Base-by-base conservation (phyloP, 2,888 invertebrate genomes). In the Eulithis testata region DNA sequence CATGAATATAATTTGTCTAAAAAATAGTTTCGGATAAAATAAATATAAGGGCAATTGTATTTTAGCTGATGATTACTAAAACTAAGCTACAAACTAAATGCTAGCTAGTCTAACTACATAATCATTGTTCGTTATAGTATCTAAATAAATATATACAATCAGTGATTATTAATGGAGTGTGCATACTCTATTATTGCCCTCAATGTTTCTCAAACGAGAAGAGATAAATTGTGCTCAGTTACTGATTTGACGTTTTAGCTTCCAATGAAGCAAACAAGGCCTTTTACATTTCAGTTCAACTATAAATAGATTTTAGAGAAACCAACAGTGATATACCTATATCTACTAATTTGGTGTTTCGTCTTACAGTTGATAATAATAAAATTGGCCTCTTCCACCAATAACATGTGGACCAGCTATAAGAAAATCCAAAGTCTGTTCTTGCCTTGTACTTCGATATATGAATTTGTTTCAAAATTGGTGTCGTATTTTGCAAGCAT, bases 91-190 rank as follows among this genome's bases (percentile, higher is more conserved):
- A 73, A 78, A 76, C 85, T 87, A 86, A 80, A 74, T 68, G 44
- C 77, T 86, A 85, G 52, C 40, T 40, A 74, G 69, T 36, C 77
- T 86, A 85, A 36, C 77, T 86, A 84, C 78, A 79, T 81, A 81
- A 74, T 81, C 87, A 87, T 87, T 88, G 88, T 88, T 90, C 86
- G 80, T 83, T 82, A 83, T 79, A 86, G 85, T 87, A 85, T 84
- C 63, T 69, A 66, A 59, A 52, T 59, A 59, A 66, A 59, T 69
- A 70, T 70, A 60, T 67, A 69, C 60, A 69, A 56, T 69, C 61
- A 59, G 60, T 49, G 43, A 55, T 59, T 21, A 27, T n/a, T 60
- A 56, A 58, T 73, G 73, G 60, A 14, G 71, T 73, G 72, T 73
- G 71, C 56, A 71, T 60, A 68, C 69, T 62, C 61, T 27, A 65